phyloP scores from a whole-genome alignment of 2,888 invertebrate genomes.

The Volucella inflata region DNA sequence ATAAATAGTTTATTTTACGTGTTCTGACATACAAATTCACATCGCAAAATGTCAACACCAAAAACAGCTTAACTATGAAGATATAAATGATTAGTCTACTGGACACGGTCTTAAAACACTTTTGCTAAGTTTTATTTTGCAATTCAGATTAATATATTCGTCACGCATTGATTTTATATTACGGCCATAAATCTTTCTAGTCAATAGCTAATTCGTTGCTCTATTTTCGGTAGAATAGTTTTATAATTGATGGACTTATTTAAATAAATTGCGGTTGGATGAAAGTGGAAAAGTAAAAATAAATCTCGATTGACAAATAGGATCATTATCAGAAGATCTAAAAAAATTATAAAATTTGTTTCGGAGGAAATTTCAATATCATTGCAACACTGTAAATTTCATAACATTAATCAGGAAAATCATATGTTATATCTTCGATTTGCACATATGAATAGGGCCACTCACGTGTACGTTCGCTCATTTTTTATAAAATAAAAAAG shows the following conservation, averaged over 20 bases:
- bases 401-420: no score
- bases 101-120: not conserved
- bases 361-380: no score
- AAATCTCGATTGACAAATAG: no score
- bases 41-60: not conserved
- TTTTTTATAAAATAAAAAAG: slow-evolving; percentile 44
- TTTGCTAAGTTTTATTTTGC: not conserved
- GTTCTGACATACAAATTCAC: no score
- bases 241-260: not conserved
- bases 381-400: no score
- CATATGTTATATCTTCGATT: no score
- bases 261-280: no score
- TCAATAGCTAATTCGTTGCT: not conserved
- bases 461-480: slow-evolving; percentile 3
- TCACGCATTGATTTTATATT: slow-evolving; percentile 18
- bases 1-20: no score
- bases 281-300: no score
- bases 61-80: not conserved
- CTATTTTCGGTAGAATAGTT: not conserved
- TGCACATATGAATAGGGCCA: no score
- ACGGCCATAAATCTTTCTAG: not conserved
- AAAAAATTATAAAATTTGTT: no score
- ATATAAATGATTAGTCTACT: not conserved
- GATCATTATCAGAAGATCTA: no score
- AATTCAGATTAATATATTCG: not conserved